Evolutionary conservation across 2,113 vertebrate genomes (phyloP).

Genomic region (Leptocoma aspasia): DNA sequence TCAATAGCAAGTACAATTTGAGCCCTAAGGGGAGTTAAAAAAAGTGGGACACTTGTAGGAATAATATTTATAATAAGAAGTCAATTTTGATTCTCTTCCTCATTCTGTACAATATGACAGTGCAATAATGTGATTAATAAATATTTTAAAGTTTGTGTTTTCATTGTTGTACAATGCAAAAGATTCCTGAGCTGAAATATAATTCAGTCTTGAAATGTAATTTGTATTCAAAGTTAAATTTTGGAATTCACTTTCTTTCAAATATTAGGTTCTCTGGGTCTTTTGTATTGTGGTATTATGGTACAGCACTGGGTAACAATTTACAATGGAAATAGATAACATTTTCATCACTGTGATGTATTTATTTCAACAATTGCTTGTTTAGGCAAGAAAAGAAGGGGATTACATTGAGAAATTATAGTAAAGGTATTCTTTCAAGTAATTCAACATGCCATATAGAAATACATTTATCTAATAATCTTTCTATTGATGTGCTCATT

Average conservation of each 20-base stretch:
- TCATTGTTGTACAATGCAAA: neutral
- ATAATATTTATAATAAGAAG: neutral
- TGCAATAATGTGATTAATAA: neutral
- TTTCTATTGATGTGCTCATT: neutral
- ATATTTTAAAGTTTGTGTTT: neutral
- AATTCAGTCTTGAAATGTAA: neutral
- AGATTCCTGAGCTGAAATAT: neutral
- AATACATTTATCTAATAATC: neutral
- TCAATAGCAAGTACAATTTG: neutral
- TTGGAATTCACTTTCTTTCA: neutral
- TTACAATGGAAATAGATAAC: neutral
- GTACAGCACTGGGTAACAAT: neutral
- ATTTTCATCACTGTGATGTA: neutral
- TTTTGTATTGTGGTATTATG: neutral
- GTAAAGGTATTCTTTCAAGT: conserved; percentile 18
- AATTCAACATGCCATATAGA: conserved; percentile 11
- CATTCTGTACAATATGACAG: neutral
- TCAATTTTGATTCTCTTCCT: neutral
- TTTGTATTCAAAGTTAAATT: neutral
- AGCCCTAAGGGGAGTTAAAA: neutral
- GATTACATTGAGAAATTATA: neutral
- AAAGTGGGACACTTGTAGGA: neutral
- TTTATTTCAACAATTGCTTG: conserved; percentile 24
- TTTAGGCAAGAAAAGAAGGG: conserved; percentile 3
- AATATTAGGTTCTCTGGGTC: neutral